A percentile compares a stretch with the other conserved stretches of the same genome.
Conservation (phyloP, 1,140 invertebrate genomes). For the Carposina sasakii region DNA sequence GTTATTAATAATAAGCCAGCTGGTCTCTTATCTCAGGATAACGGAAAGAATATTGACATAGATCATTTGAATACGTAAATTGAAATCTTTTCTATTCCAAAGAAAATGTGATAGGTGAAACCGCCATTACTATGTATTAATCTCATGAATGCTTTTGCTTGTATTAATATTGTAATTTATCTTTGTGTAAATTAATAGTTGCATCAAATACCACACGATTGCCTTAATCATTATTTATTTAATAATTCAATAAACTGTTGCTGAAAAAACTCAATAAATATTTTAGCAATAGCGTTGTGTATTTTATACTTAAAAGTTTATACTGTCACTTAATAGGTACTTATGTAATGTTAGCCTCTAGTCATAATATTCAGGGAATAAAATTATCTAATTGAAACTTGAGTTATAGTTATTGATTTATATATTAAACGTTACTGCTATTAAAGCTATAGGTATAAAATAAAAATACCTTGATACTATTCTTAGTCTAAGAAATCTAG, state of each 20-base stretch:
- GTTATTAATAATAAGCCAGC: too few relatives aligned
- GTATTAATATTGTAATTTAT: constrained; percentile 52
- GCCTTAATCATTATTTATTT: constrained; percentile 68
- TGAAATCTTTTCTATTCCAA: constrained; percentile 53
- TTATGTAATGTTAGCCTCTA: too few relatives aligned
- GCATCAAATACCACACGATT: constrained; percentile 63
- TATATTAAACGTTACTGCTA: too few relatives aligned
- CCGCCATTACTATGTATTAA: constrained; percentile 49
- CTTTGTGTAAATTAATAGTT: constrained; percentile 52
- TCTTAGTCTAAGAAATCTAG: too few relatives aligned
- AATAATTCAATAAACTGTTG: constrained; percentile 47
- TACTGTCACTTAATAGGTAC: too few relatives aligned
- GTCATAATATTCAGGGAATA: too few relatives aligned
- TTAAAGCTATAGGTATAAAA: too few relatives aligned
- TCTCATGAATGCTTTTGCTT: constrained; percentile 60
- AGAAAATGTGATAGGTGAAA: constrained; percentile 58
- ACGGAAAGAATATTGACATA: constrained; percentile 24
- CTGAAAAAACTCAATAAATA: constrained; percentile 65
- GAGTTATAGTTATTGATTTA: too few relatives aligned
- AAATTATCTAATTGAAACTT: too few relatives aligned
- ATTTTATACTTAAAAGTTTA: too few relatives aligned
- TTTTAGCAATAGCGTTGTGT: constrained; percentile 52
- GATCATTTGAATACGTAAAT: constrained; percentile 31
- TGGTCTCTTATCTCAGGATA: constrained; percentile 4
- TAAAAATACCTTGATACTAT: too few relatives aligned